phyloP scores from a whole-genome alignment of 2,888 invertebrate genomes.

The Timandra comae region DNA sequence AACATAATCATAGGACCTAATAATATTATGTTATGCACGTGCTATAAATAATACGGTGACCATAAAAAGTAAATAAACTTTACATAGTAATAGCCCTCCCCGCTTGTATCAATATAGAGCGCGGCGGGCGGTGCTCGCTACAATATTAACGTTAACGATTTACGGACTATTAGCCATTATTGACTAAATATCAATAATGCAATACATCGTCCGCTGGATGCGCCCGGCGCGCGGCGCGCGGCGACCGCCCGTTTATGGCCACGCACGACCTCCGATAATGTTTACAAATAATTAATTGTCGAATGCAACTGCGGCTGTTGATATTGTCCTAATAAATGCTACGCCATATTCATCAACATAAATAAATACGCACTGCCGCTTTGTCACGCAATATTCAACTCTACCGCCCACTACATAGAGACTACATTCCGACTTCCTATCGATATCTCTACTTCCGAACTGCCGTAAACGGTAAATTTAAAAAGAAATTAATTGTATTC shows the following conservation, averaged over 20 bases:
- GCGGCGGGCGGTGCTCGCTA: conserved; percentile 14
- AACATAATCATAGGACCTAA: too few species aligned
- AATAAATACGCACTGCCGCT: conserved; percentile 40
- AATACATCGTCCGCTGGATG: conserved; percentile 30
- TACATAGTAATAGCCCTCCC: too few species aligned
- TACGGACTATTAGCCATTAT: conserved; percentile 18
- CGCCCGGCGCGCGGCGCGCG: too few species aligned
- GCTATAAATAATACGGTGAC: too few species aligned
- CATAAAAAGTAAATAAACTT: too few species aligned
- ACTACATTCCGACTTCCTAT: too few species aligned
- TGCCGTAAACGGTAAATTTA: conserved; percentile 56
- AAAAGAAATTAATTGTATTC: conserved; percentile 70
- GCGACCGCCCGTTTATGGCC: conserved; percentile 46
- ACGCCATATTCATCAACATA: conserved; percentile 49
- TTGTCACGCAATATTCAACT: conserved; percentile 23
- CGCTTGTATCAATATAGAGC: conserved; percentile 7
- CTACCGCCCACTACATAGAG: too few species aligned
- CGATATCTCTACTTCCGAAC: conserved; percentile 39
- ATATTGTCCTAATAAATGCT: conserved; percentile 68
- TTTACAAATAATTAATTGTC: conserved; percentile 75
- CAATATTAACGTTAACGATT: conserved; percentile 16
- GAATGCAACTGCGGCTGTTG: conserved; percentile 66
- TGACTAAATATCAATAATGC: conserved; percentile 36
- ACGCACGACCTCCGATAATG: conserved; percentile 52
- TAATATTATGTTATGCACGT: too few species aligned